Evolutionary conservation across 23 tunicate species (phyloP).

Genomic region (Phallusia fumigata): DNA sequence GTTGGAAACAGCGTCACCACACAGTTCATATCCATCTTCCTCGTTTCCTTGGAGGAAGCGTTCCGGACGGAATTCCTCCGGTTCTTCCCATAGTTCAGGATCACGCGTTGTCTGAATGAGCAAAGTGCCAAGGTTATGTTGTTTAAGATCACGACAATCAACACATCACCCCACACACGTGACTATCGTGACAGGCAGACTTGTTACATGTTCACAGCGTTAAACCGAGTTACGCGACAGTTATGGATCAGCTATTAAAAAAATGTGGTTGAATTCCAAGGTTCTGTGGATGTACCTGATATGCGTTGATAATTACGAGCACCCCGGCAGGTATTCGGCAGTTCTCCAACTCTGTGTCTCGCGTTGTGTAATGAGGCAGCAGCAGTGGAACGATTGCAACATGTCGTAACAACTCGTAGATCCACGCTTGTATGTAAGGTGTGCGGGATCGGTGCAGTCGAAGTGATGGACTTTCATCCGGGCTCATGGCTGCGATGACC

Average conservation of each 20-base stretch:
- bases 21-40: background rate
- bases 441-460: slow-evolving; percentile 25
- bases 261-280: too few relatives aligned
- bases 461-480: slow-evolving; percentile 22
- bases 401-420: slow-evolving; percentile 53
- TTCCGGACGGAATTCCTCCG: slow-evolving; percentile 46
- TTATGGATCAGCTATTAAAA: too few relatives aligned
- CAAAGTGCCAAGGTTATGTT: too few relatives aligned
- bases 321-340: slow-evolving; percentile 36
- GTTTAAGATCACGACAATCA: too few relatives aligned
- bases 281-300: slow-evolving; percentile 47
- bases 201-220: too few relatives aligned
- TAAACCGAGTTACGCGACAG: too few relatives aligned
- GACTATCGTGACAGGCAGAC: too few relatives aligned
- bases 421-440: slow-evolving; percentile 51
- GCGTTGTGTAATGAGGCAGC: slow-evolving; percentile 36
- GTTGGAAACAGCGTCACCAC: background rate
- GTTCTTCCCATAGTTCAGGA: slow-evolving; percentile 45
- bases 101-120: slow-evolving; percentile 2
- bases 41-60: slow-evolving; percentile 31
- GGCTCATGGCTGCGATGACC: slow-evolving; percentile 1
- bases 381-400: slow-evolving; percentile 30
- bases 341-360: slow-evolving; percentile 11
- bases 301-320: slow-evolving; percentile 35
- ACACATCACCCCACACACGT: too few relatives aligned